Evolutionary conservation across 2,888 invertebrate species (phyloP).

Genomic region (Coremacera marginata): DNA sequence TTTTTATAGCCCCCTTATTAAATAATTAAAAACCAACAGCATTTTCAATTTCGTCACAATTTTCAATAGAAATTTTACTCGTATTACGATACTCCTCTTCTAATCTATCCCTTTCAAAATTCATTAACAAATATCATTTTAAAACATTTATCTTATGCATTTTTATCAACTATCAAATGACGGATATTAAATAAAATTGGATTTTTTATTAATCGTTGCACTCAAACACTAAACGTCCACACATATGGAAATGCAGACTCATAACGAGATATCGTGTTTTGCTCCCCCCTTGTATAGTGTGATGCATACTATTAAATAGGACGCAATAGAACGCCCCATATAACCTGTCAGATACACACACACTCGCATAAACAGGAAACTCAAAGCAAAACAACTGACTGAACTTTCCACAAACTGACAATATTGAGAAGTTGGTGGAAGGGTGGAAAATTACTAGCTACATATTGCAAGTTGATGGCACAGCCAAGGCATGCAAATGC

Average conservation of each 20-base stretch:
- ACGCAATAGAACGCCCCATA: not conserved
- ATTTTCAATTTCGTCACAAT: too few species aligned
- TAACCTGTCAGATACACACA: not conserved
- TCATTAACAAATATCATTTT: too few species aligned
- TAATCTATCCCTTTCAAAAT: too few species aligned
- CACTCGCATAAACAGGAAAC: not conserved
- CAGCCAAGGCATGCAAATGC: constrained; percentile 33
- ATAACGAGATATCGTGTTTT: not conserved
- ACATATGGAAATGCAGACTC: not conserved
- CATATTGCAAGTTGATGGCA: constrained; percentile 7
- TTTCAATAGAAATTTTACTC: not conserved
- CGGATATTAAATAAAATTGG: not conserved
- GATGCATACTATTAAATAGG: constrained; percentile 7
- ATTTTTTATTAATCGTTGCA: not conserved
- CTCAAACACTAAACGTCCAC: not conserved
- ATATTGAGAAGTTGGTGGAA: not conserved
- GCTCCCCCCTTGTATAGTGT: not conserved
- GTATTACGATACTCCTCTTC: too few species aligned
- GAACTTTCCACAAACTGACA: not conserved
- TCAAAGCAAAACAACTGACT: not conserved
- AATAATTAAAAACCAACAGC: too few species aligned
- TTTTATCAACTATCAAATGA: too few species aligned
- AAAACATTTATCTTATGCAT: too few species aligned
- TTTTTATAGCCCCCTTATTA: too few species aligned
- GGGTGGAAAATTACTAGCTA: not conserved